Evolutionary conservation across 1,140 invertebrate genomes (phyloP).

Genomic region (Harlomillsia oculata): DNA sequence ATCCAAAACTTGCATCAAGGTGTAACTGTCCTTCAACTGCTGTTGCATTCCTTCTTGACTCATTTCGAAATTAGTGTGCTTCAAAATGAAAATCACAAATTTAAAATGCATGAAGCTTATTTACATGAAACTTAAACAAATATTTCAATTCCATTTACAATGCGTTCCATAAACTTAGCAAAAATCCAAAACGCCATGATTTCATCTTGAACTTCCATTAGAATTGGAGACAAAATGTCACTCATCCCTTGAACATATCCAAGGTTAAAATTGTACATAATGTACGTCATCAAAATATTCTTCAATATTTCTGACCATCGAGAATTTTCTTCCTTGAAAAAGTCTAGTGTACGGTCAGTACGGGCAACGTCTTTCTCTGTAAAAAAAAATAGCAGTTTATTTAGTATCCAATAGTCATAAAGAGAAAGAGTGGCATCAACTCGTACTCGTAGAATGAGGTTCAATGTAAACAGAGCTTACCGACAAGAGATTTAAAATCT

Average conservation of each 20-base stretch:
- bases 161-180: slow-evolving; percentile 93
- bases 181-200: slow-evolving; percentile 99
- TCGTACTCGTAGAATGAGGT: not conserved
- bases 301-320: slow-evolving; percentile 68
- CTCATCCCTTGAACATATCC: slow-evolving; percentile 96
- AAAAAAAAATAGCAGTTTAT: slow-evolving; percentile 34
- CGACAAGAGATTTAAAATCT: slow-evolving; percentile 86
- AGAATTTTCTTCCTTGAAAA: slow-evolving; percentile 85
- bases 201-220: slow-evolving; percentile 83
- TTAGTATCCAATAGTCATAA: not conserved
- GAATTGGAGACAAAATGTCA: slow-evolving; percentile 85
- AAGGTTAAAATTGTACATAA: slow-evolving; percentile 99
- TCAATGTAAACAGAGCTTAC: slow-evolving; percentile 41
- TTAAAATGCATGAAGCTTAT: slow-evolving; percentile 3
- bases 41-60: slow-evolving; percentile 95
- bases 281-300: slow-evolving; percentile 93
- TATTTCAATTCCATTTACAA: slow-evolving; percentile 52
- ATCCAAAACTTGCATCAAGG: slow-evolving; percentile 61
- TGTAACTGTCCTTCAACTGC: slow-evolving; percentile 76
- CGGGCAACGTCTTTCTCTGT: slow-evolving; percentile 93
- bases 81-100: slow-evolving; percentile 38
- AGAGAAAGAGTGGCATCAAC: not conserved
- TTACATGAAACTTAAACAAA: not conserved
- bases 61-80: slow-evolving; percentile 92
- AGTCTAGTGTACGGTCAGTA: slow-evolving; percentile 85